Evolutionary conservation across 1,140 invertebrate species (phyloP).

Genomic region (Drosophila grimshawi): DNA sequence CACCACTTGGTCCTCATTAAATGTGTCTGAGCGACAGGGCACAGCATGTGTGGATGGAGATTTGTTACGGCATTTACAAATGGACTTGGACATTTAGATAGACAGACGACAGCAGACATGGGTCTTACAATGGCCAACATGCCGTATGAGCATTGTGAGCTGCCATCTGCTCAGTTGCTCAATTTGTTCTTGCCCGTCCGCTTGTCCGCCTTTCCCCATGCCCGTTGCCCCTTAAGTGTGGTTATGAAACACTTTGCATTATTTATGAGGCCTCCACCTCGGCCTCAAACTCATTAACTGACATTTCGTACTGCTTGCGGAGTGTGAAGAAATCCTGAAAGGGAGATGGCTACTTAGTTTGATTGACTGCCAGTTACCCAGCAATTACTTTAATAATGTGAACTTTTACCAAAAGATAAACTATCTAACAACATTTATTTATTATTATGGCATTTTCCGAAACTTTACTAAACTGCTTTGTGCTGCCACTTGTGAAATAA

Average conservation of each 20-base stretch:
- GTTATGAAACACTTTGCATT: constrained; percentile 72
- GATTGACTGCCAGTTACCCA: constrained; percentile 11
- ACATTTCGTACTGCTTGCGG: constrained; percentile 16
- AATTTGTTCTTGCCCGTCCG: constrained; percentile 24
- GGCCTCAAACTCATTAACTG: constrained; percentile 55
- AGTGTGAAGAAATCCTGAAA: constrained; percentile 1
- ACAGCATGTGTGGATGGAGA: constrained; percentile 56
- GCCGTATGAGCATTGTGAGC: constrained; percentile 25
- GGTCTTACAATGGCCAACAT: background rate
- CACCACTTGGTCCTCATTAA: constrained; percentile 6
- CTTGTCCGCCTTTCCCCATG: background rate
- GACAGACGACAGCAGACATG: background rate
- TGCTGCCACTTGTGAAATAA: too few relatives aligned
- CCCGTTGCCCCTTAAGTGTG: constrained; percentile 27
- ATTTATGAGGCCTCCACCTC: constrained; percentile 54
- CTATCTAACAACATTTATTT: background rate
- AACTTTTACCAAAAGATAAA: background rate
- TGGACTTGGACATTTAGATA: constrained; percentile 1
- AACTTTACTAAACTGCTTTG: too few relatives aligned
- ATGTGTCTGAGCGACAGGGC: constrained; percentile 33
- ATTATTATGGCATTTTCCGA: too few relatives aligned
- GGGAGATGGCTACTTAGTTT: background rate
- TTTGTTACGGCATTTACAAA: constrained; percentile 53
- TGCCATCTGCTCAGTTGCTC: constrained; percentile 23
- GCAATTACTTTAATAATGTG: background rate